These are phyloP conservation scores for Anniella stebbinsi DNA, from an alignment of 2,797 vertebrate species.

Conservation along the genomic window DNA sequence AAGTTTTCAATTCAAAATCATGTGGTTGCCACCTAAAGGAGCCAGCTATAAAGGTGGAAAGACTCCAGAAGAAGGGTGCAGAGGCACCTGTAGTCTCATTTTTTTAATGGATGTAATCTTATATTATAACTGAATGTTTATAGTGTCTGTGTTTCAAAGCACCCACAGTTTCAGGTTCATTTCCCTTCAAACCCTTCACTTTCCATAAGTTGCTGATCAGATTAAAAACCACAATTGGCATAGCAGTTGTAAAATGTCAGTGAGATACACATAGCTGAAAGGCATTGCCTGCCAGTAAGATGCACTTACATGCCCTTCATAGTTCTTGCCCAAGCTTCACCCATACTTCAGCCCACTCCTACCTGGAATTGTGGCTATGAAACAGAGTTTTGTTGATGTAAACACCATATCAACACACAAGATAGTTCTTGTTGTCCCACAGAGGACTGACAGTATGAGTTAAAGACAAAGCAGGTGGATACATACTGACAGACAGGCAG, in stretches of 20 bases:
- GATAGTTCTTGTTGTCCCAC: not conserved
- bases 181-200: not conserved
- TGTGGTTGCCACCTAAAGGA: too few species aligned
- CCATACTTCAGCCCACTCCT: not conserved
- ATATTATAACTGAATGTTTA: not conserved
- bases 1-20: too few species aligned
- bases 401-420: not conserved
- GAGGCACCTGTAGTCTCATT: not conserved
- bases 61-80: too few species aligned
- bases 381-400: not conserved
- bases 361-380: not conserved
- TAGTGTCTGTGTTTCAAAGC: not conserved
- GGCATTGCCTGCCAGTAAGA: not conserved
- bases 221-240: not conserved
- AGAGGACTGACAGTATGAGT: not conserved
- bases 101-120: not conserved
- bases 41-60: too few species aligned
- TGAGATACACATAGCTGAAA: not conserved
- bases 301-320: not conserved
- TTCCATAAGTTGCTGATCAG: conserved; percentile 18
- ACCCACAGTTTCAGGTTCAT: not conserved
- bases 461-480: not conserved
- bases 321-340: not conserved
- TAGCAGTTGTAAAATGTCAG: not conserved
- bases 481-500: not conserved